Percentiles rank a stretch among this genome's conserved stretches.
phyloP scores from a whole-genome alignment of 2,797 vertebrate species.

The Enteromius viviparus region DNA sequence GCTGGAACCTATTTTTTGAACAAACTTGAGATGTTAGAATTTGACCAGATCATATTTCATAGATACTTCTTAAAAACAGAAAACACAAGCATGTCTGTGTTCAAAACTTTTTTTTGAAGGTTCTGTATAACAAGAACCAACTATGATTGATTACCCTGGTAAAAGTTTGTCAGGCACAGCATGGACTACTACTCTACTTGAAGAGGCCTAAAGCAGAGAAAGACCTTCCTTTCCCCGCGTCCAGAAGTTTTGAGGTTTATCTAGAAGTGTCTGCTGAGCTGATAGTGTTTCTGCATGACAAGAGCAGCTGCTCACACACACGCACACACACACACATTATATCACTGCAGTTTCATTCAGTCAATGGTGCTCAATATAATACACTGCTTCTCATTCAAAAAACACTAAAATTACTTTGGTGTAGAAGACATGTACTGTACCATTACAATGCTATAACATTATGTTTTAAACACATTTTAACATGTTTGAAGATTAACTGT shows the following conservation, averaged over 20 bases:
- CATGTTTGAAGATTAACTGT: background rate
- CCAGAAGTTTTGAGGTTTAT: background rate
- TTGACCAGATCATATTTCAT: background rate
- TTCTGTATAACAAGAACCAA: background rate
- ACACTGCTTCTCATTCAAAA: background rate
- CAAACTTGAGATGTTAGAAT: background rate
- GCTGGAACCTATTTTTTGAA: background rate
- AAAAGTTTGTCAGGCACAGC: background rate
- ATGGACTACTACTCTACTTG: background rate
- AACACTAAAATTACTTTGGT: background rate
- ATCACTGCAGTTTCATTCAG: background rate
- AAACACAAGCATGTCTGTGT: background rate
- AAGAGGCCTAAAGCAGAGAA: background rate
- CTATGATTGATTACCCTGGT: background rate
- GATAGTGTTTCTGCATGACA: conserved; percentile 17
- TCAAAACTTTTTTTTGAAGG: background rate
- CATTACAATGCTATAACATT: background rate
- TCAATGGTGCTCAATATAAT: background rate
- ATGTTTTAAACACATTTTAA: background rate
- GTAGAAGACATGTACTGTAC: background rate
- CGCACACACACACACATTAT: background rate
- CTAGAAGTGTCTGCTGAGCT: background rate
- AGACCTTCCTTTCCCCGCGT: background rate
- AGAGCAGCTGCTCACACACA: conserved; percentile 12
- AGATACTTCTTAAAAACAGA: background rate